Conservation (phyloP, 2,888 invertebrate genomes). For the Herminia tarsipennalis region DNA sequence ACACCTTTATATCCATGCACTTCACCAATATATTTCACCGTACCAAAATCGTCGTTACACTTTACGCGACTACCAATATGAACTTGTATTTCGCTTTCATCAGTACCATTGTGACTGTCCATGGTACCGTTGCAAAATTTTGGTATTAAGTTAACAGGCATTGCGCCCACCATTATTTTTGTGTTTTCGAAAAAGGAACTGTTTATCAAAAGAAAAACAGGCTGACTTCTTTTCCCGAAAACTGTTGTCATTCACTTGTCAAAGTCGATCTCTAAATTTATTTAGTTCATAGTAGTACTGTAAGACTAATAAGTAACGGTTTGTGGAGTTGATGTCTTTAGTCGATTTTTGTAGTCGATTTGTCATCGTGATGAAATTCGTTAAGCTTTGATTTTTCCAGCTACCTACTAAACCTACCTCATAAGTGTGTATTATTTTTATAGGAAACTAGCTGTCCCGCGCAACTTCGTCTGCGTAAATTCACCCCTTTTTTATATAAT, state of each 20-base stretch:
- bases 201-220: conserved; percentile 78
- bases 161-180: conserved; percentile 84
- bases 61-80: conserved; percentile 78
- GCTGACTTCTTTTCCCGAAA: conserved; percentile 63
- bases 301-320: too few relatives aligned
- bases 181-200: conserved; percentile 78
- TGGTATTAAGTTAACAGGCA: conserved; percentile 83
- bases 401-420: too few relatives aligned
- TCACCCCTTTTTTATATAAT: too few relatives aligned
- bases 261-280: conserved; percentile 32
- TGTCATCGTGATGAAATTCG: too few relatives aligned
- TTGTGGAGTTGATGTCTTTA: too few relatives aligned
- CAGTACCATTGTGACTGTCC: conserved; percentile 80
- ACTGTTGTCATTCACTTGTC: conserved; percentile 48
- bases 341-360: too few relatives aligned
- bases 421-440: too few relatives aligned
- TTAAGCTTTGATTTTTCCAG: too few relatives aligned
- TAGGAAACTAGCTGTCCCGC: too few relatives aligned
- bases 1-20: conserved; percentile 88
- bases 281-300: not conserved
- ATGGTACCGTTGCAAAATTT: conserved; percentile 83
- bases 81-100: conserved; percentile 76
- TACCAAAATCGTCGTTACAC: conserved; percentile 75
- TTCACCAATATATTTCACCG: conserved; percentile 91
- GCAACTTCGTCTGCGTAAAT: too few relatives aligned